Conservation (phyloP, 2,113 vertebrate species). For the Syngnathoides biaculeatus region DNA sequence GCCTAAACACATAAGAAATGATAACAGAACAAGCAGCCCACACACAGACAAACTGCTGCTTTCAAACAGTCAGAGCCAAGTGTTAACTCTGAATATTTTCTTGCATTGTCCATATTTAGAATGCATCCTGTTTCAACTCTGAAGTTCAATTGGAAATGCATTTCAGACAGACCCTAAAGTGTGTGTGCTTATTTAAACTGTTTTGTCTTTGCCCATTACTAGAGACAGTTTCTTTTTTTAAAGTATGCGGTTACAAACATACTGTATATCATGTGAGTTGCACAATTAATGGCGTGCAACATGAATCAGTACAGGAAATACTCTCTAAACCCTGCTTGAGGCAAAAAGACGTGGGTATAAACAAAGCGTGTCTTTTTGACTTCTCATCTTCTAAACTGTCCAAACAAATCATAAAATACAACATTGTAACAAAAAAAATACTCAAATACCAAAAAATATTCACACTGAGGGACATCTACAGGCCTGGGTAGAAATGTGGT, state of each 20-base stretch:
- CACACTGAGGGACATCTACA: constrained; percentile 9
- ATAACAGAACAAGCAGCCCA: constrained; percentile 75
- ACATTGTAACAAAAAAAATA: not conserved
- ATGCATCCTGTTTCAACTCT: not conserved
- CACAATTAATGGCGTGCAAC: constrained; percentile 51
- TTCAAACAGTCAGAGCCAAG: constrained; percentile 47
- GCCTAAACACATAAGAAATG: constrained; percentile 71
- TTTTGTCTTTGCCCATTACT: not conserved
- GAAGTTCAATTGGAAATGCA: not conserved
- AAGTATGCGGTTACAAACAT: constrained; percentile 21
- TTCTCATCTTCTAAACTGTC: constrained; percentile 46
- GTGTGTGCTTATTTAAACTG: not conserved
- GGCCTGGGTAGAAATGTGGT: constrained; percentile 66
- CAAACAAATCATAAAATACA: constrained; percentile 38
- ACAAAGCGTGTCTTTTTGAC: constrained; percentile 70
- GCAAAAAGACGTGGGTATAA: constrained; percentile 68
- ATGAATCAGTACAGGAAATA: constrained; percentile 75
- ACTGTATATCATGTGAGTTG: constrained; percentile 47
- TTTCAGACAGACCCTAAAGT: not conserved
- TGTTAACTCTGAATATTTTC: constrained; percentile 16
- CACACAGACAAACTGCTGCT: constrained; percentile 64
- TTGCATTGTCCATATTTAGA: not conserved
- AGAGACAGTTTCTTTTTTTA: not conserved
- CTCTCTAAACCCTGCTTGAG: constrained; percentile 69
- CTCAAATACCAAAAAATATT: not conserved